Evolutionary conservation across 1,140 invertebrate species (phyloP).

Genomic region (Andricus grossulariae): DNA sequence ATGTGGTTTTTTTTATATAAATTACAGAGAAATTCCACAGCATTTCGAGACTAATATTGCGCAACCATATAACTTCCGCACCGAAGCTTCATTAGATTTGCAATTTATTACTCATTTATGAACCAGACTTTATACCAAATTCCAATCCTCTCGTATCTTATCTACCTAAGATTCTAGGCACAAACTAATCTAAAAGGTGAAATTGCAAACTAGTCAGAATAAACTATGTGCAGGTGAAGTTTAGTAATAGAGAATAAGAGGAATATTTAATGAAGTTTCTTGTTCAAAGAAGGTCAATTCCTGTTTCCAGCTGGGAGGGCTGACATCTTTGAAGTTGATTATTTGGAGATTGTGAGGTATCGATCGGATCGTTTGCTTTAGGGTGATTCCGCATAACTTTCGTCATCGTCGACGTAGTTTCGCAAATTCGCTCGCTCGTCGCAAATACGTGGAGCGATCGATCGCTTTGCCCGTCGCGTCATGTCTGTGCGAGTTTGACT

Average conservation of each 20-base stretch:
- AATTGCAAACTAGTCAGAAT: too few relatives aligned
- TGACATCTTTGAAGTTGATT: slow-evolving; percentile 26
- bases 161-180: too few relatives aligned
- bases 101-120: too few relatives aligned
- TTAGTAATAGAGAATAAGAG: neutral
- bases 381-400: slow-evolving; percentile 10
- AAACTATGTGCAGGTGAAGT: neutral
- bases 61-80: too few relatives aligned
- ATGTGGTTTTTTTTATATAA: too few relatives aligned
- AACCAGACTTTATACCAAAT: too few relatives aligned
- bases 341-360: slow-evolving; percentile 22
- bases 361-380: slow-evolving; percentile 27
- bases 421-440: slow-evolving; percentile 19
- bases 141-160: too few relatives aligned
- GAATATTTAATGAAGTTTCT: slow-evolving; percentile 19
- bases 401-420: slow-evolving; percentile 20
- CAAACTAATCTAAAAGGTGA: too few relatives aligned
- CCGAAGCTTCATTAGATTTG: too few relatives aligned
- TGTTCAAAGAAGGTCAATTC: neutral
- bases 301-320: neutral
- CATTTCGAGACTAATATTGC: too few relatives aligned
- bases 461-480: slow-evolving; percentile 1
- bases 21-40: too few relatives aligned
- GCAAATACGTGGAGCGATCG: slow-evolving; percentile 1
- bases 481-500: slow-evolving; percentile 16